A percentile compares a stretch with the other conserved stretches of the same genome.
phyloP scores from a whole-genome alignment of 2,888 invertebrate genomes.

The Embidobia sp. region DNA sequence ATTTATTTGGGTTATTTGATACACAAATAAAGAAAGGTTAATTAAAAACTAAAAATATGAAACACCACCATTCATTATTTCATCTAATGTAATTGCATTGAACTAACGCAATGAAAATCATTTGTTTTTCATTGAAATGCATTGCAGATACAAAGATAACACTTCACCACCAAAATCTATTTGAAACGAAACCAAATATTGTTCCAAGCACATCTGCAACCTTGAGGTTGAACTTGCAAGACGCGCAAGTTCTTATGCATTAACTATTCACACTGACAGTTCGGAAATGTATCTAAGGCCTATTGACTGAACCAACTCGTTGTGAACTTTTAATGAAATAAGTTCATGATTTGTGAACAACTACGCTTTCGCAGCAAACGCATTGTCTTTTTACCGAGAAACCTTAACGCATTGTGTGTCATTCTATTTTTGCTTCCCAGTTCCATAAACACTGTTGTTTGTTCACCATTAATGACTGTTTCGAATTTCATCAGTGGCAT shows the following conservation, averaged over 20 bases:
- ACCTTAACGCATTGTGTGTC: neutral
- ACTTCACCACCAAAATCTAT: no score
- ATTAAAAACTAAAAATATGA: no score
- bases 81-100: no score
- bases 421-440: neutral
- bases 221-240: conserved; percentile 17
- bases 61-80: no score
- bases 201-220: conserved; percentile 2
- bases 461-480: neutral
- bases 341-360: conserved; percentile 1
- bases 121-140: no score
- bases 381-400: no score
- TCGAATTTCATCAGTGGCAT: neutral
- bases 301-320: conserved; percentile 29
- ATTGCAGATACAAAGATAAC: no score
- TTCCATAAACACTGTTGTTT: neutral
- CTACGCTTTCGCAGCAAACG: neutral
- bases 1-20: no score
- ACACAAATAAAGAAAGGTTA: no score
- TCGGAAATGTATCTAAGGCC: conserved; percentile 4
- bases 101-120: no score
- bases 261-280: conserved; percentile 15
- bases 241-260: conserved; percentile 3
- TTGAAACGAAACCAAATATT: conserved; percentile 6
- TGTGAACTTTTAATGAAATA: conserved; percentile 13